Base-by-base conservation (phyloP, 2,797 vertebrate genomes). In the Poecilia picta region DNA sequence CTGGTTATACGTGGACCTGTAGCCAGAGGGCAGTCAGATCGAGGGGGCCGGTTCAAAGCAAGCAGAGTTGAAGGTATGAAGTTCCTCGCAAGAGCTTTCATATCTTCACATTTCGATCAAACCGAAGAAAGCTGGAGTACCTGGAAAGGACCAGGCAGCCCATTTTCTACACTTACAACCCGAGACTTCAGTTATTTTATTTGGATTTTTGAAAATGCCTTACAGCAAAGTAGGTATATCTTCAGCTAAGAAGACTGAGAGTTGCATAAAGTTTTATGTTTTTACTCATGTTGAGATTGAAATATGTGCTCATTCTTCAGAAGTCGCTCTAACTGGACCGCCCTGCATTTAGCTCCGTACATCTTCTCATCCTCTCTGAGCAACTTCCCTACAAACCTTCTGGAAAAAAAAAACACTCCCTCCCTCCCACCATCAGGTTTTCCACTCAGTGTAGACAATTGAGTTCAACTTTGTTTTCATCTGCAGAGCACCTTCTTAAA, bases 1-100 rank as follows among this genome's bases (percentile, higher is more conserved):
- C 78, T 87, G 81, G 85, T 90, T 87, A 79, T 79, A 82, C 84
- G 72, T 83, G 75, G 51, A 62, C 25, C 51, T n/a, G 83, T 51
- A 64, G 77, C 68, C 68, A 55, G 74, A 43, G 76, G 84, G 49
- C 70, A 81, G 31, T 72, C 28, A 43, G 18, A 68, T 16, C 2
- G 7, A 8, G 16, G 55, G 28, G 46, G 55, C 5, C 28, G 4
- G 16, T 76, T 74, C 46, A 51, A 72, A 74, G 33, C 5, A 57
- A 72, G 78, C 45, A 41, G 71, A 31, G 55, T 51, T 31, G 28
- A 43, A 73, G 47, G 82, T 39, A n/a, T 28, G 28, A 25, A 41
- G 23, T 13, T 70, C 23, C 66, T 70, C 6, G 1, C 39, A 43
- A 43, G 23, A 70, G 25, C 5, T 70, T 45, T 70, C 11, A 70